phyloP scores from a whole-genome alignment of 2,113 vertebrate species.

The Triplophysa tibetana region DNA sequence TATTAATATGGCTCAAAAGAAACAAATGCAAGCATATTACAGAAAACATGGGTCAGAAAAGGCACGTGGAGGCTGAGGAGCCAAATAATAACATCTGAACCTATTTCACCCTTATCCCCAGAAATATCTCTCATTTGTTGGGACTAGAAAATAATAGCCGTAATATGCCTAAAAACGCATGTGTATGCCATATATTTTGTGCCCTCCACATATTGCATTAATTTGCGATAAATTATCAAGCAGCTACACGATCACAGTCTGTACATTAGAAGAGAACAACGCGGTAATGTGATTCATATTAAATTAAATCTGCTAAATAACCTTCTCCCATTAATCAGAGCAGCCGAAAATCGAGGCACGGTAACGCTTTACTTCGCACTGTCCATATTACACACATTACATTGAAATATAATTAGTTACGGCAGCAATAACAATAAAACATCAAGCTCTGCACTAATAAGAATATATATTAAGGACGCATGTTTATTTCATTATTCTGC shows the following conservation, averaged over 20 bases:
- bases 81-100: not conserved
- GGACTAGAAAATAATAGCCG: not conserved
- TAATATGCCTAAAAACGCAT: not conserved
- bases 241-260: not conserved
- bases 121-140: too few relatives aligned
- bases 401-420: not conserved
- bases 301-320: slow-evolving; percentile 31
- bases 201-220: slow-evolving; percentile 14
- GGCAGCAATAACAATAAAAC: not conserved
- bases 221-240: slow-evolving; percentile 39
- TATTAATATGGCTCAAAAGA: not conserved
- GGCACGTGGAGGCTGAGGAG: not conserved
- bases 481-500: not conserved
- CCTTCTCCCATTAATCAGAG: slow-evolving; percentile 37
- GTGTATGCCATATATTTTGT: not conserved
- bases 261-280: slow-evolving; percentile 2
- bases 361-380: slow-evolving; percentile 21
- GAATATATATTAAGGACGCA: not conserved
- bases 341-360: slow-evolving; percentile 19
- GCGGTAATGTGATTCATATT: slow-evolving; percentile 24
- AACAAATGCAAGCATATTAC: not conserved
- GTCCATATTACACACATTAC: not conserved
- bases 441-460: not conserved
- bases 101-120: not conserved
- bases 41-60: not conserved